phyloP scores from a whole-genome alignment of 2,113 vertebrate genomes.

The Choloepus hoffmanni region DNA sequence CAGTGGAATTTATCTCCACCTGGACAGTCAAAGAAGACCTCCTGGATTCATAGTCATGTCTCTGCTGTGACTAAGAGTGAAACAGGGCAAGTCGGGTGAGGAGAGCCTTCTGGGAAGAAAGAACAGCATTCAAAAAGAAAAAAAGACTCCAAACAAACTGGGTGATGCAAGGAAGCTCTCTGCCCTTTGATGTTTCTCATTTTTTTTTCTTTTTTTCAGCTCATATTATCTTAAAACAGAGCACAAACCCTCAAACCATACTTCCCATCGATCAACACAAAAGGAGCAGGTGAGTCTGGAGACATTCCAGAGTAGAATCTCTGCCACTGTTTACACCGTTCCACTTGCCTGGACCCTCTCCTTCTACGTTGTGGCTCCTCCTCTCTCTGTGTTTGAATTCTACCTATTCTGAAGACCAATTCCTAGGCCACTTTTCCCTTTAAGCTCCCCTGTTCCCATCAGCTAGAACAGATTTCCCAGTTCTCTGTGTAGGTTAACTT shows the following conservation, averaged over 20 bases:
- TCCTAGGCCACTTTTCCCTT: fast-evolving
- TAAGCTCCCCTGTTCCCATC: background rate
- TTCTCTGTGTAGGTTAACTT: fast-evolving
- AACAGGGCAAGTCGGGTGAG: background rate
- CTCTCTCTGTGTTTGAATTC: background rate
- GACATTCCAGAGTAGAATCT: fast-evolving
- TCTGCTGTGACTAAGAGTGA: background rate
- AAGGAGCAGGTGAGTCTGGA: background rate
- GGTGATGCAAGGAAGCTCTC: too few relatives aligned
- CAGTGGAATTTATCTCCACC: too few relatives aligned
- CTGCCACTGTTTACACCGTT: fast-evolving
- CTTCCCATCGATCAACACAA: fast-evolving
- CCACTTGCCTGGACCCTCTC: background rate
- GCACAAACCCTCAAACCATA: fast-evolving
- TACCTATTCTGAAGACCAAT: fast-evolving
- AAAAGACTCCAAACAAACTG: fast-evolving
- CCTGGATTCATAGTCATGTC: fast-evolving
- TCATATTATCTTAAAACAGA: background rate
- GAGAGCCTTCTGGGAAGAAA: fast-evolving
- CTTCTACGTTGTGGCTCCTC: too few relatives aligned
- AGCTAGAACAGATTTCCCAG: background rate
- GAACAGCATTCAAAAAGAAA: background rate
- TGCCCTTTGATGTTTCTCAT: fast-evolving
- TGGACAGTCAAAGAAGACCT: background rate
- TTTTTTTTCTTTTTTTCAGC: background rate